Conservation (phyloP, 2,113 vertebrate species). For the Lamprotornis superbus region DNA sequence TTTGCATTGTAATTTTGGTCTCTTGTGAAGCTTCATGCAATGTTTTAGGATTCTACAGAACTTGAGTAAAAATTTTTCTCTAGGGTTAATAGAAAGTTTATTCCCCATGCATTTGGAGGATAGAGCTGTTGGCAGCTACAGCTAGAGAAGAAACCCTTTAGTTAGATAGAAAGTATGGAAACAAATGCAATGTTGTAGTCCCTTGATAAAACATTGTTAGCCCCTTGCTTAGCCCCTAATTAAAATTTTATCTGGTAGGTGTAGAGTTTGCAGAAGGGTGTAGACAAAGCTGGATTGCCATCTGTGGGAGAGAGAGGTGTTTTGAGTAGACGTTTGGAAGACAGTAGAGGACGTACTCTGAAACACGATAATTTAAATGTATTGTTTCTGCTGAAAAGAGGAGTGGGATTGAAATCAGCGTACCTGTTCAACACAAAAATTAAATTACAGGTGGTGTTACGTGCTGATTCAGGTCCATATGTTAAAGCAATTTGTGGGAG, state of each 20-base stretch:
- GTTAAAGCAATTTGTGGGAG: conserved; percentile 48
- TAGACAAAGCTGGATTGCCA: background rate
- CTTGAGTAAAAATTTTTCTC: background rate
- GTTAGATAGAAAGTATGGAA: background rate
- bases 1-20: background rate
- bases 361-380: background rate
- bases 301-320: background rate
- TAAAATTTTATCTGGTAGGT: background rate
- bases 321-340: conserved; percentile 3
- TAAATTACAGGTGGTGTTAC: conserved; percentile 44
- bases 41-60: background rate
- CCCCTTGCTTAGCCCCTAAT: background rate
- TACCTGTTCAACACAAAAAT: conserved; percentile 27
- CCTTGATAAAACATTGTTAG: background rate
- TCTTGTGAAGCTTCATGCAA: background rate
- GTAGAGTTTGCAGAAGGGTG: background rate
- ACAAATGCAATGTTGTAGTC: background rate
- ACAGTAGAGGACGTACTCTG: background rate
- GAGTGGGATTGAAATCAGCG: background rate
- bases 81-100: background rate
- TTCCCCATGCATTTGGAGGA: background rate
- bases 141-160: background rate
- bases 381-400: conserved; percentile 11
- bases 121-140: background rate
- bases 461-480: background rate